phyloP scores from a whole-genome alignment of 2,113 vertebrate genomes.

The Toxotes chatareus region DNA sequence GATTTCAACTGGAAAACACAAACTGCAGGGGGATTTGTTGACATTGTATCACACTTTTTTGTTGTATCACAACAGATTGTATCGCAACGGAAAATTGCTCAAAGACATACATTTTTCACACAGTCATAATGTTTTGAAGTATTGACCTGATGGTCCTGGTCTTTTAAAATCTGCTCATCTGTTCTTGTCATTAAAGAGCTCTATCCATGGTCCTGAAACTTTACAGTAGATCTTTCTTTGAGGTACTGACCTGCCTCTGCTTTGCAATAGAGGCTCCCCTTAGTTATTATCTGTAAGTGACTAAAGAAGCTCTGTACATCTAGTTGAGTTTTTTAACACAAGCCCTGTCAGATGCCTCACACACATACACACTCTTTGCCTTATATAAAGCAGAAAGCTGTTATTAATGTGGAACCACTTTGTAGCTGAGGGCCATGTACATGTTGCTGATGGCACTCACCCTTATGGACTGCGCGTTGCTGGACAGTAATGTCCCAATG shows the following conservation, averaged over 20 bases:
- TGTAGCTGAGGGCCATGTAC: constrained; percentile 30
- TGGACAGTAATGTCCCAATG: constrained; percentile 48
- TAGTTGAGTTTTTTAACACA: constrained; percentile 5
- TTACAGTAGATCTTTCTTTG: no score
- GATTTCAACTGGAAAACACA: neutral
- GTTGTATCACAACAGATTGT: no score
- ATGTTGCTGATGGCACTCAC: constrained; percentile 28
- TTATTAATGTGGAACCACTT: constrained; percentile 40
- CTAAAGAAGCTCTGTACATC: neutral
- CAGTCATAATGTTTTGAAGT: neutral
- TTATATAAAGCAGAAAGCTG: constrained; percentile 25
- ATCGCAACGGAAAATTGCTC: neutral
- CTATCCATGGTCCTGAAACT: neutral
- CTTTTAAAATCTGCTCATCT: neutral
- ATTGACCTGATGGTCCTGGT: neutral
- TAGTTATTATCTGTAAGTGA: constrained; percentile 8
- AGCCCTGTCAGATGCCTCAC: neutral
- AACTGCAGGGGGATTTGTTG: neutral
- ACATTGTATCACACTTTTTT: neutral
- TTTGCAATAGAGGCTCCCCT: neutral
- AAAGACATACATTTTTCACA: neutral
- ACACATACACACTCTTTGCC: neutral
- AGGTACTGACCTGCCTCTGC: neutral
- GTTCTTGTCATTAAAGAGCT: neutral
- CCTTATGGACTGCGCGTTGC: constrained; percentile 28